phyloP scores from a whole-genome alignment of 2,113 vertebrate species.

The Ovis canadensis region DNA sequence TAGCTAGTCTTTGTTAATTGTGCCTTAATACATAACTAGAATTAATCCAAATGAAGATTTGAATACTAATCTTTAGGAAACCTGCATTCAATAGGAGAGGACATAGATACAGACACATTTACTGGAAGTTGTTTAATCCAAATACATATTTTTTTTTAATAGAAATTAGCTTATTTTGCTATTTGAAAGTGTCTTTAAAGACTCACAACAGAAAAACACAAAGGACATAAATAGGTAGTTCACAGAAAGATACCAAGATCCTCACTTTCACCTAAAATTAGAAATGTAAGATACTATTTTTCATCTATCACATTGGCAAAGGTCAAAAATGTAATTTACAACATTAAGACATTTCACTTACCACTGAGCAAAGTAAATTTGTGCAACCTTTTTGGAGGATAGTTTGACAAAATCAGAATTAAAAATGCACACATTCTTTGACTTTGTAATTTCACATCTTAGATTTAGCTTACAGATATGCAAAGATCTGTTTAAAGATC shows the following conservation, averaged over 20 bases:
- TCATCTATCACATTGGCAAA: neutral
- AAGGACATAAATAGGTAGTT: neutral
- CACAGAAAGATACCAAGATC: neutral
- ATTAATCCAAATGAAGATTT: neutral
- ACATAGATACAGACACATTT: neutral
- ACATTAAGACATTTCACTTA: neutral
- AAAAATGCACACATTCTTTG: neutral
- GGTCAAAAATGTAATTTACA: neutral
- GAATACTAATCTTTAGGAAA: neutral
- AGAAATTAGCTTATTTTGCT: conserved; percentile 12
- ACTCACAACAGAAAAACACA: neutral
- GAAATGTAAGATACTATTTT: neutral
- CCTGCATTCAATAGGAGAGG: neutral
- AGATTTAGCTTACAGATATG: neutral
- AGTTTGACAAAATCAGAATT: neutral
- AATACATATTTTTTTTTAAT: neutral
- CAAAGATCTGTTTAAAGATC: neutral
- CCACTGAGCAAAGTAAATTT: neutral
- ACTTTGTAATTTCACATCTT: neutral
- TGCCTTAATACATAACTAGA: neutral
- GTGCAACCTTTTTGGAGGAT: neutral
- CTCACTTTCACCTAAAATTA: conserved; percentile 5
- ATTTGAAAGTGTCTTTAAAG: conserved; percentile 9
- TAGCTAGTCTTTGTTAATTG: neutral
- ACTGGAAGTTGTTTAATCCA: neutral